Conservation (phyloP, 2,888 invertebrate species). For the Artemia sinica region DNA sequence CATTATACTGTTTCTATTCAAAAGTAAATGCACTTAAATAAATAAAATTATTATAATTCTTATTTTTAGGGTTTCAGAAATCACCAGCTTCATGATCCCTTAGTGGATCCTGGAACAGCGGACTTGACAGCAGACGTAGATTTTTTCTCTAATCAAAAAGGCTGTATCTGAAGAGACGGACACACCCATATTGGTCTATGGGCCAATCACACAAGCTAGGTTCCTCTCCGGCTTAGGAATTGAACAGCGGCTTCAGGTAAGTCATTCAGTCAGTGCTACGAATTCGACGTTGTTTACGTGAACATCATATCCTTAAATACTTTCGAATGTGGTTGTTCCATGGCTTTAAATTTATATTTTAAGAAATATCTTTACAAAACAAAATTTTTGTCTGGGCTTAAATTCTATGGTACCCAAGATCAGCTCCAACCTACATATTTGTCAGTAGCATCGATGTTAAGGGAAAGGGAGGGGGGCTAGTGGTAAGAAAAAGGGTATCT, state of each 20-base stretch:
- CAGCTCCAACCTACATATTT: too few relatives aligned
- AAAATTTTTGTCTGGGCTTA: too few relatives aligned
- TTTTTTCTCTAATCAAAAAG: conserved; percentile 41
- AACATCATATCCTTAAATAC: too few relatives aligned
- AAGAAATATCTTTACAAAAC: too few relatives aligned
- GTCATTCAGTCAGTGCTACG: background rate
- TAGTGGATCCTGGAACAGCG: conserved; percentile 64
- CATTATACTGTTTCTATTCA: conserved; percentile 1
- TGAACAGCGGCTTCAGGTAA: conserved; percentile 50
- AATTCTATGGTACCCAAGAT: too few relatives aligned
- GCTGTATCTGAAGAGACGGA: conserved; percentile 37
- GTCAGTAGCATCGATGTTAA: too few relatives aligned
- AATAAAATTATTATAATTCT: too few relatives aligned
- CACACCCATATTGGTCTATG: conserved; percentile 44
- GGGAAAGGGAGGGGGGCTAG: too few relatives aligned
- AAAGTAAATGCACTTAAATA: too few relatives aligned
- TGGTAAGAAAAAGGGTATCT: too few relatives aligned
- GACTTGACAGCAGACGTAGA: conserved; percentile 98
- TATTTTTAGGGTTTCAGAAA: conserved; percentile 54
- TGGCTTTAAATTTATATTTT: too few relatives aligned
- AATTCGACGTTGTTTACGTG: background rate
- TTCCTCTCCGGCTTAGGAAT: conserved; percentile 71
- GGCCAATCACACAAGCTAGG: conserved; percentile 65
- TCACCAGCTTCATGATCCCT: conserved; percentile 67
- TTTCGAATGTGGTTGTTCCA: too few relatives aligned